Base-by-base conservation (phyloP, 2,888 invertebrate genomes). In the Epicampocera succincta region DNA sequence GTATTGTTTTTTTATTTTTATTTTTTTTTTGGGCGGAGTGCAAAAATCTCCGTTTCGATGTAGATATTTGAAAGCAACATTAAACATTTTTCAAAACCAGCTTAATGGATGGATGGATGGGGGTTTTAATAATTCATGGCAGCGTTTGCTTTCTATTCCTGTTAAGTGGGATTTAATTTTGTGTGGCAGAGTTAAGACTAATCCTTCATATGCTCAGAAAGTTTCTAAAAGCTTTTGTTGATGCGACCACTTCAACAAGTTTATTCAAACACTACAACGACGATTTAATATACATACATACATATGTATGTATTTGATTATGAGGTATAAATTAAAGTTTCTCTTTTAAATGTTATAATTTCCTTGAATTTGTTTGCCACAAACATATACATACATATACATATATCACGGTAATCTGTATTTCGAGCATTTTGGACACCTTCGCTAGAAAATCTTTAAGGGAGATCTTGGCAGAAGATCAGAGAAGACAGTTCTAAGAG, bases 161-260 rank as follows among this genome's bases (percentile, higher is more conserved):
- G 52, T 61, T 76, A 76, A 76, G 60, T 61, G 76, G 61, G 17
- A 48, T 74, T 66, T 50, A 66, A 58, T 56, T 65, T 74, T 29
- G 60, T 61, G 52, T 44, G 61, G 60, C 52, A 69, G 76, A 54
- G 61, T 48, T 48, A 12, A n/a, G 40, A 72, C 50, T 38, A 44
- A 17, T 50, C 63, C 71, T 65, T 66, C 44, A 72, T 72, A 78
- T 54, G 74, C 50, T 78, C 71, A 78, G 71, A 82, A 78, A 74
- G 78, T 82, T 82, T 78, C 63, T 65, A 58, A 65, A 81, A 77
- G 58, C 21, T 65, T 19, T 44, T 63, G 40, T 63, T 63, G 17
- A 4, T 52, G 63, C 25, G 29, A n/a, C n/a, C 29, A 33, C 33
- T 19, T 11, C 13, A 46, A 48, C n/a, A 48, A 61, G 2, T 13